Evolutionary conservation across 2,888 invertebrate genomes (phyloP), one percentile per base, ranked within the genome.

Genomic region (Halictus ligatus): DNA sequence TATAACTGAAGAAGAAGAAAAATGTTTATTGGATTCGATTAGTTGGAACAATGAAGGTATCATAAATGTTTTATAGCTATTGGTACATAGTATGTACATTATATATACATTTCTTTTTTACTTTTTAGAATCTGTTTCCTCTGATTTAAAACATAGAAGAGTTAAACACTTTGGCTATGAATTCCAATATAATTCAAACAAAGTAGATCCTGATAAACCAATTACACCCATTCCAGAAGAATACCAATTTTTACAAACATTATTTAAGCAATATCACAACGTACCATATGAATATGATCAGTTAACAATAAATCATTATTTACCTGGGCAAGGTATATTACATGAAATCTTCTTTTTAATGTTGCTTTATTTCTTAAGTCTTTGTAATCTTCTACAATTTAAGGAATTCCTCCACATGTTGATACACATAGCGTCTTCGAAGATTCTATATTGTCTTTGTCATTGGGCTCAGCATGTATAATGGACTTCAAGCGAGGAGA

Each of bases 371-470:
- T 35, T 46, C 21, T 75, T 29, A 25, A 25, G 67, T 6, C 40
- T 29, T 58, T 25, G 15, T 73, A 48, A 80, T 78, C n/a, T 78
- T 84, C 67, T 88, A 80, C 12, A 25, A 60, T 84, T 95, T 18
- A 92, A 98, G 98, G 99, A 64, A 99, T 99, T 94, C 99, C 99
- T 54, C 97, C 98, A 0, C 99, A 99, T 95, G 97, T 99, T 35
- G 99, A 99, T 94, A 99, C 98, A 0, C 99, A 99, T 94, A 98
- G 98, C 95, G 98, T 98, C 0, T 99, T 99, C 95, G 97, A 98
- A 89, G 97, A 97, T 93, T 98, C 97, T 3, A 98, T 99, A 87
- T 94, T 99, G 46, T 98, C 99, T 0, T 94, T 99, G 0, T 99
- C 99, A 5, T 96, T 99, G 25, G 97, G 97, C 6, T 97, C 98